phyloP scores from a whole-genome alignment of 2,888 invertebrate genomes.

The Conomelus anceps region DNA sequence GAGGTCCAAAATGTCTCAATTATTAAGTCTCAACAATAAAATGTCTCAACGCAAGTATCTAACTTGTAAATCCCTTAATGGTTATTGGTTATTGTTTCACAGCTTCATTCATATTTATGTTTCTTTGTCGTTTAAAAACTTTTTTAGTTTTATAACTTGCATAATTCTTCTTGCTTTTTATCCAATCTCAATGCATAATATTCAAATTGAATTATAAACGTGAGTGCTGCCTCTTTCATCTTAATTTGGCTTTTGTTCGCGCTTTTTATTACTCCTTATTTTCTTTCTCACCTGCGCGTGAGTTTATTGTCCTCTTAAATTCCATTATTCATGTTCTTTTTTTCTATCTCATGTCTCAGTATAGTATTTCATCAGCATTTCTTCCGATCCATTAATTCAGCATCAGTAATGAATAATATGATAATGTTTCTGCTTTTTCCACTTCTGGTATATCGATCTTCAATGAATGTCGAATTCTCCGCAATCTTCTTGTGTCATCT shows the following conservation, averaged over 20 bases:
- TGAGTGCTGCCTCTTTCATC: not conserved
- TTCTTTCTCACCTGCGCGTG: not conserved
- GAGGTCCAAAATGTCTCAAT: not conserved
- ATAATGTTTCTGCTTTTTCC: too few relatives aligned
- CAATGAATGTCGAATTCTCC: too few relatives aligned
- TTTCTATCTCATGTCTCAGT: too few relatives aligned
- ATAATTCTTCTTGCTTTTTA: not conserved
- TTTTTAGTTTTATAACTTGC: not conserved
- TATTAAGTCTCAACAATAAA: too few relatives aligned
- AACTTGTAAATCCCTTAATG: not conserved
- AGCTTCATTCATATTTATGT: not conserved
- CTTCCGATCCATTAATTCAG: too few relatives aligned
- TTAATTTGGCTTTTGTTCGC: not conserved
- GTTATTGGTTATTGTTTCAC: not conserved
- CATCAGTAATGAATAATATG: too few relatives aligned
- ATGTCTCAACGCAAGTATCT: too few relatives aligned
- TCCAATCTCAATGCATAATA: not conserved
- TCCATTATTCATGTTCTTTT: too few relatives aligned
- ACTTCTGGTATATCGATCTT: too few relatives aligned
- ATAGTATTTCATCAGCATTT: too few relatives aligned
- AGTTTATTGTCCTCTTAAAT: too few relatives aligned
- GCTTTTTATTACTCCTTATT: not conserved
- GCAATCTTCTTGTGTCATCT: too few relatives aligned
- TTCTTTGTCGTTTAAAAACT: not conserved
- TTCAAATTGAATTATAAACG: not conserved